Evolutionary conservation across 2,113 vertebrate species (phyloP).

Genomic region (Grallaria varia): DNA sequence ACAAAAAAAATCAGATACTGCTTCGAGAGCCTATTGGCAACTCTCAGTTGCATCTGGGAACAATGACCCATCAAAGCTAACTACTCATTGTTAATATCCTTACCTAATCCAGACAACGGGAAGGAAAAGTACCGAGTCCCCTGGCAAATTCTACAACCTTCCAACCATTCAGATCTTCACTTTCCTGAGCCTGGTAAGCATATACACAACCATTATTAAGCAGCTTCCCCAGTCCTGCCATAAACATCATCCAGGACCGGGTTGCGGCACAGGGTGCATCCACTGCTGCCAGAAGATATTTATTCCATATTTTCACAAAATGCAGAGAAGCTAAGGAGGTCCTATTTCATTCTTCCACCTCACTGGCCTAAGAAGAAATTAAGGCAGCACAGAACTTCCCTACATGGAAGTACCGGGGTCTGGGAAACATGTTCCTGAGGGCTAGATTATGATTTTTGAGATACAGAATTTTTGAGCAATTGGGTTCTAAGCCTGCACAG

Average conservation of each 20-base stretch:
- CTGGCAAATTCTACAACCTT: background rate
- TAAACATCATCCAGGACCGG: background rate
- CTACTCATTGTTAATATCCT: background rate
- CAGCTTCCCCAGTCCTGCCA: background rate
- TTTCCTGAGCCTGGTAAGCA: background rate
- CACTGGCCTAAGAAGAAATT: background rate
- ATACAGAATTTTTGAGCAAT: background rate
- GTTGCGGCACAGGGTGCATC: background rate
- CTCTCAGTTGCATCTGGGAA: slow-evolving; percentile 61
- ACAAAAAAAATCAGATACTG: slow-evolving; percentile 40
- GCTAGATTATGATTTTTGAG: slow-evolving; percentile 17
- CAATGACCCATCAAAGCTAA: slow-evolving; percentile 66
- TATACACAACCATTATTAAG: background rate
- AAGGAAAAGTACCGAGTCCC: background rate
- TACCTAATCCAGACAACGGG: background rate
- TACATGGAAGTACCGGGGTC: background rate
- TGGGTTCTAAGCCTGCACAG: slow-evolving; percentile 66
- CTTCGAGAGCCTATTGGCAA: slow-evolving; percentile 60
- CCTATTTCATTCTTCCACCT: background rate
- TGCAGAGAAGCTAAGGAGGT: background rate
- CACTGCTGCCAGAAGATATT: background rate
- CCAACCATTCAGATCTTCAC: background rate
- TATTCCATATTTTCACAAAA: background rate
- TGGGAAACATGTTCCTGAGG: background rate
- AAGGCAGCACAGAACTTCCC: background rate